phyloP scores from a whole-genome alignment of 2,888 invertebrate genomes.

The Crematogaster levior region DNA sequence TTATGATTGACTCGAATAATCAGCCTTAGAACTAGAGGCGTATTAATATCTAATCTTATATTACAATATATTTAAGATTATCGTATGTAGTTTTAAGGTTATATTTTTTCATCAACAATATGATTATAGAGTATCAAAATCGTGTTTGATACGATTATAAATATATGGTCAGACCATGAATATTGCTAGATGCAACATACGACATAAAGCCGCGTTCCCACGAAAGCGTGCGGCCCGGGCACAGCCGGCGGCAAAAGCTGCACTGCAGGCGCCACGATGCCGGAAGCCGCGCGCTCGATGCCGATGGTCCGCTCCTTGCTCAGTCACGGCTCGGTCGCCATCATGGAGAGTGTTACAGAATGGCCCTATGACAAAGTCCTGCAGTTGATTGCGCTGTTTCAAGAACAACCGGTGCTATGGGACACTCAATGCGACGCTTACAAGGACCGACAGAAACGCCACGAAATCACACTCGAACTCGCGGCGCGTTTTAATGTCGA shows the following conservation, averaged over 20 bases:
- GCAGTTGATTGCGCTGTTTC: background rate
- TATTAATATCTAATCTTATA: too few species aligned
- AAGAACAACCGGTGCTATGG: background rate
- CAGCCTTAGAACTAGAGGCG: too few species aligned
- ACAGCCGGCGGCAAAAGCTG: background rate
- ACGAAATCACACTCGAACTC: background rate
- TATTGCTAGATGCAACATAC: background rate
- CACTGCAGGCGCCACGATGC: background rate
- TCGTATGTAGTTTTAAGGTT: too few species aligned
- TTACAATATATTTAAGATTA: too few species aligned
- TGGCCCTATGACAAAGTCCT: background rate
- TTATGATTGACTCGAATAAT: too few species aligned
- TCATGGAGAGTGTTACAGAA: background rate
- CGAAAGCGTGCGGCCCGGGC: background rate
- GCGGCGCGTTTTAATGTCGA: background rate
- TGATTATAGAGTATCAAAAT: background rate
- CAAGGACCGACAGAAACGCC: background rate
- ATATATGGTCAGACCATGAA: background rate
- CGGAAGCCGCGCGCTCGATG: conserved; percentile 2
- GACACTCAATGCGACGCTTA: background rate
- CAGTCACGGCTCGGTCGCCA: background rate
- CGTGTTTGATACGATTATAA: background rate
- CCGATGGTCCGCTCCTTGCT: too few species aligned
- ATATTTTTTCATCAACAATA: too few species aligned
- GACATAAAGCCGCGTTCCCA: background rate